A percentile compares a stretch with the other conserved stretches of the same genome.
These are phyloP conservation scores for Eurystomus glaucurus DNA, from an alignment of 2,797 vertebrate species.

Conservation along the genomic window DNA sequence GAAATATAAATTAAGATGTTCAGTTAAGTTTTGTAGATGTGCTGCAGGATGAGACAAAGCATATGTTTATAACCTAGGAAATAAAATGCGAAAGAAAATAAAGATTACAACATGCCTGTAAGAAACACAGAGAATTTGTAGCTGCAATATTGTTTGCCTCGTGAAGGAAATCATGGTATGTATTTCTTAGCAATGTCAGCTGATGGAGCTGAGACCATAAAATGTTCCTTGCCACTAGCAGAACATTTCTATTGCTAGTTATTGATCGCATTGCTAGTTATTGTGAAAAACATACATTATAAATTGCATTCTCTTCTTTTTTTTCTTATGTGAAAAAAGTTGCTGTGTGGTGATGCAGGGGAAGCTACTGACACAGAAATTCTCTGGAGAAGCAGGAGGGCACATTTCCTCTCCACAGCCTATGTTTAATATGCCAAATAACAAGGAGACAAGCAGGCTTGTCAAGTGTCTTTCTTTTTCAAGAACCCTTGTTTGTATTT, in stretches of 20 bases:
- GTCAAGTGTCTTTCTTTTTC: background rate
- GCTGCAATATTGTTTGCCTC: slow-evolving; percentile 51
- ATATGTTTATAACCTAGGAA: slow-evolving; percentile 26
- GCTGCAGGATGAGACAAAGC: background rate
- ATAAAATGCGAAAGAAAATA: slow-evolving; percentile 35
- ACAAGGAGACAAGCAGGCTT: background rate
- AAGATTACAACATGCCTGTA: slow-evolving; percentile 25
- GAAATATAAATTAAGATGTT: slow-evolving; percentile 6
- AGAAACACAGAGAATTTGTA: slow-evolving; percentile 58
- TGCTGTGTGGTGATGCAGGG: background rate
- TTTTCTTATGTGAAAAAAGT: background rate
- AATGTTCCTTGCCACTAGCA: slow-evolving; percentile 49
- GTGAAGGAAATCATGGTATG: slow-evolving; percentile 21
- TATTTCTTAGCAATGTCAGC: slow-evolving; percentile 59
- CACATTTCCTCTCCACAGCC: background rate
- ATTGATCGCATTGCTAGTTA: slow-evolving; percentile 64
- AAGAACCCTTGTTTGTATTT: background rate
- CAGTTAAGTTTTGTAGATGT: background rate
- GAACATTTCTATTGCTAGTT: slow-evolving; percentile 67
- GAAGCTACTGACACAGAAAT: background rate
- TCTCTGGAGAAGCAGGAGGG: background rate
- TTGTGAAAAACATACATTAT: slow-evolving; percentile 66
- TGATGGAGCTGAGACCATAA: slow-evolving; percentile 51
- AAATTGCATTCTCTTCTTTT: background rate
- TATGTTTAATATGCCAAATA: background rate